These are phyloP conservation scores for Agriotes lineatus DNA, from an alignment of 2,888 invertebrate species.

Conservation along the genomic window DNA sequence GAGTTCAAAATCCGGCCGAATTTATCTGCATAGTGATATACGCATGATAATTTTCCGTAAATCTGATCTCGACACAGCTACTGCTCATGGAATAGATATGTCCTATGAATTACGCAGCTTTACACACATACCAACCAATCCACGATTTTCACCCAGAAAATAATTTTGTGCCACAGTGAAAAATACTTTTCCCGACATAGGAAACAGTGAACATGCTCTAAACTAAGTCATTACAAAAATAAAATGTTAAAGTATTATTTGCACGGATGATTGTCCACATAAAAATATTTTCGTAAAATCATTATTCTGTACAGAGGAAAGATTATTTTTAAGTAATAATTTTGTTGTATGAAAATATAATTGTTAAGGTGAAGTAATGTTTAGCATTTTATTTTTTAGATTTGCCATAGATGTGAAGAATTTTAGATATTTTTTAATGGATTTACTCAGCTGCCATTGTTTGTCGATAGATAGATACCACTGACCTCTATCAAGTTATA, in stretches of 20 bases:
- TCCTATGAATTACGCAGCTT: slow-evolving; percentile 89
- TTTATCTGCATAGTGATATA: slow-evolving; percentile 96
- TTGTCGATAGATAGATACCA: not conserved
- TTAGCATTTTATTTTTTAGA: slow-evolving; percentile 31
- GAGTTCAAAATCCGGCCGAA: slow-evolving; percentile 91
- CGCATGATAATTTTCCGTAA: slow-evolving; percentile 95
- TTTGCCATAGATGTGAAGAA: slow-evolving; percentile 22
- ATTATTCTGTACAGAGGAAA: slow-evolving; percentile 31
- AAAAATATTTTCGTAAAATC: slow-evolving; percentile 33
- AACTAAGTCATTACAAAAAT: slow-evolving; percentile 17
- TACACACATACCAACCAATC: slow-evolving; percentile 89
- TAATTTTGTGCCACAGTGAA: slow-evolving; percentile 46
- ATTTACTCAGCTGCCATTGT: slow-evolving; percentile 19
- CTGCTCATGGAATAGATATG: slow-evolving; percentile 77
- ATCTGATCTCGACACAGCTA: slow-evolving; percentile 94
- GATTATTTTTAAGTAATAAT: slow-evolving; percentile 29
- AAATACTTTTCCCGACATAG: not conserved
- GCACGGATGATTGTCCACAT: slow-evolving; percentile 17
- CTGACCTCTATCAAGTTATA: too few species aligned
- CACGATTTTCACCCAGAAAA: slow-evolving; percentile 84
- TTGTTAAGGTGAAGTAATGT: slow-evolving; percentile 8
- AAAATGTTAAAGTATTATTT: slow-evolving; percentile 39
- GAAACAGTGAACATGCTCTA: slow-evolving; percentile 1
- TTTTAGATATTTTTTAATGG: slow-evolving; percentile 5
- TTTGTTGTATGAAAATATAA: slow-evolving; percentile 17